Evolutionary conservation across 2,888 invertebrate genomes (phyloP), one percentile per base, ranked within the genome.

Genomic region (Callosobruchus maculatus): DNA sequence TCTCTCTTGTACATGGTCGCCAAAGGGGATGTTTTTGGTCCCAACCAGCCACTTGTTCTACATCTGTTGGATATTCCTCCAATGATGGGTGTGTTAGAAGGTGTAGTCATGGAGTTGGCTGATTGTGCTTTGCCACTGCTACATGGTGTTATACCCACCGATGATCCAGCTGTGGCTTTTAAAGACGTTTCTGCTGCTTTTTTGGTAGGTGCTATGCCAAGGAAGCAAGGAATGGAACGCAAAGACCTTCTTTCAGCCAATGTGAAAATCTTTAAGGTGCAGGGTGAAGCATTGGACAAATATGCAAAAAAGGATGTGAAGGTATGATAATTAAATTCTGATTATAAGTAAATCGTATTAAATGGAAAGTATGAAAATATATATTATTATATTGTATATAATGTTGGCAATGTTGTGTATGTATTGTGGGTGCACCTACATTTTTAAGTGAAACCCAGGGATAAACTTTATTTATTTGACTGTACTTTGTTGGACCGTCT

Each of bases 231-330:
- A 73, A 99, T 99, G 99, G 99, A 99, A 87, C 92, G 99, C 74
- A 99, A 99, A 87, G 99, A 99, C 86, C 91, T 99, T 67, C 90
- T 99, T 2, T 94, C 97, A 20, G 99, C 98, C 66, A 99, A 99
- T 88, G 98, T 99, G 4, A 97, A 95, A 86, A 99, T 99, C 85
- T 99, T 99, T 88, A 97, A 98, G 88, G 95, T 93, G 72, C 99
- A 99, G 89, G 99, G 99, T 20, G 93, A 95, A 85, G 98, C 99
- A 4, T 87, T 99, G 67, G 95, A 99, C 84, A 92, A 96, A 74
- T 72, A 82, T 69, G 84, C 84, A 70, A 82, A 81, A 69, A 84
- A 84, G 76, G 82, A 84, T 73, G 84, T 98, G 69, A 99, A 98
- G 89, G 49, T 49, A 49, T 49, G 4, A 26, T 26, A 26, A 7